Base-by-base conservation (phyloP, 2,888 invertebrate species). In the Mythimna impura region DNA sequence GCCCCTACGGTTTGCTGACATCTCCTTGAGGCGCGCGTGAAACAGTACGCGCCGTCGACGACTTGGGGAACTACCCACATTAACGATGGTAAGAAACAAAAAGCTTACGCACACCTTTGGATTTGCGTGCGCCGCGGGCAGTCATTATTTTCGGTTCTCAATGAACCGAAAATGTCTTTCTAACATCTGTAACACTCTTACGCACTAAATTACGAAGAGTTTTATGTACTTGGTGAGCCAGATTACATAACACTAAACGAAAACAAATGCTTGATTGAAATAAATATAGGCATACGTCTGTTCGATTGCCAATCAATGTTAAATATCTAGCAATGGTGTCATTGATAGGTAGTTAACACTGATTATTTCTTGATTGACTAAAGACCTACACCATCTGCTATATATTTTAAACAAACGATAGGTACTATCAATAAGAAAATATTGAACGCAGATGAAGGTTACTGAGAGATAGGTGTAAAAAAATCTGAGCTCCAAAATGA, bases 251-350 rank as follows among this genome's bases (percentile, higher is more conserved):
- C 10, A 55, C 1, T 9, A 65, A 25, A 70, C 30, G 55, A 50
- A 54, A 62, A 34, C 22, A 57, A 52, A 40, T 30, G 30, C 40
- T 63, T 66, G 54, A 70, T 77, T 69, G 43, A 66, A 73, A 73
- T 76, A 25, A 70, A 77, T 72, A 64, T 55, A 34, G 69, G 60
- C 47, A 60, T 55, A 67, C 30, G 25, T 30, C 63, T 52, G 73
- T 69, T 83, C 55, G 47, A 84, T 78, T 75, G 73, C 47, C 79
- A 84, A 81, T 77, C 73, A 78, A 71, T 75, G 52, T 67, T 76
- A 66, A 74, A 62, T 73, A 30, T 30, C 3, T 30, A 43, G 20
- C 65, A 74, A 71, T 71, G 73, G 66, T 68, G 74, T 60, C 62
- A 71, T 68, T 79, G 71, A 22, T 30, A 50, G 43, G 17, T 25